Percentiles rank a stretch among this genome's conserved stretches.
Evolutionary conservation across 1,140 invertebrate species (phyloP).

Genomic region (Dolichoris vasculosae): DNA sequence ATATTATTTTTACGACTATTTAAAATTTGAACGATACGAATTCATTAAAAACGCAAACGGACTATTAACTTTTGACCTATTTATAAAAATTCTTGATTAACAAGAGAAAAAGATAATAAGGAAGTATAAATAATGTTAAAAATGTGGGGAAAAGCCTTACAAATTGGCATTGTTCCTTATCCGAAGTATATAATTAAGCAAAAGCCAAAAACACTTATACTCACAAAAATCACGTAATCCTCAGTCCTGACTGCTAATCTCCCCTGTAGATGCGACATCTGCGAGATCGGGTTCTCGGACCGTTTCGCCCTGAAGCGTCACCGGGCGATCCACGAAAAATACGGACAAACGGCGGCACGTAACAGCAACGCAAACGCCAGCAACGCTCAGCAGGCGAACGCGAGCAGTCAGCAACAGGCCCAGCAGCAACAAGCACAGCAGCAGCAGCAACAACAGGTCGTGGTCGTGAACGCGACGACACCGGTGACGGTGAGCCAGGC

Average conservation of each 20-base stretch:
- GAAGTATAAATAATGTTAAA: background rate
- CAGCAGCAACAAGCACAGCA: constrained; percentile 64
- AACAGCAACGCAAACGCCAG: constrained; percentile 68
- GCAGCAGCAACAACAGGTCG: constrained; percentile 66
- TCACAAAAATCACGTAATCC: constrained; percentile 27
- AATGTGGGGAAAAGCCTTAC: background rate
- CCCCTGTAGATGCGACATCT: constrained; percentile 84
- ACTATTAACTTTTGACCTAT: too few species aligned
- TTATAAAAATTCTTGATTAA: background rate
- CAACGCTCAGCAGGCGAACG: constrained; percentile 68
- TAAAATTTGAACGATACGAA: too few species aligned
- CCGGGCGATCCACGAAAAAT: constrained; percentile 86
- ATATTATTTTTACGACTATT: too few species aligned
- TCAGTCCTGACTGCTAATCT: constrained; percentile 42
- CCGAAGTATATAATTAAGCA: constrained; percentile 15
- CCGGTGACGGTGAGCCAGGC: constrained; percentile 72
- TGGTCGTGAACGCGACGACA: constrained; percentile 71
- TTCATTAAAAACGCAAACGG: background rate
- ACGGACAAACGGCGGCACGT: constrained; percentile 77
- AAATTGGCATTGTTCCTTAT: constrained; percentile 45
- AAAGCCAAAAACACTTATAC: constrained; percentile 39
- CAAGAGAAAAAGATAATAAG: background rate
- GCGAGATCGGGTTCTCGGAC: constrained; percentile 90
- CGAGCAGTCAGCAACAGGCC: constrained; percentile 68
- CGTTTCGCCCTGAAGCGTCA: constrained; percentile 86